These are phyloP conservation scores for Ditylenchus dipsaci DNA, from an alignment of 1,140 invertebrate genomes.

Conservation along the genomic window DNA sequence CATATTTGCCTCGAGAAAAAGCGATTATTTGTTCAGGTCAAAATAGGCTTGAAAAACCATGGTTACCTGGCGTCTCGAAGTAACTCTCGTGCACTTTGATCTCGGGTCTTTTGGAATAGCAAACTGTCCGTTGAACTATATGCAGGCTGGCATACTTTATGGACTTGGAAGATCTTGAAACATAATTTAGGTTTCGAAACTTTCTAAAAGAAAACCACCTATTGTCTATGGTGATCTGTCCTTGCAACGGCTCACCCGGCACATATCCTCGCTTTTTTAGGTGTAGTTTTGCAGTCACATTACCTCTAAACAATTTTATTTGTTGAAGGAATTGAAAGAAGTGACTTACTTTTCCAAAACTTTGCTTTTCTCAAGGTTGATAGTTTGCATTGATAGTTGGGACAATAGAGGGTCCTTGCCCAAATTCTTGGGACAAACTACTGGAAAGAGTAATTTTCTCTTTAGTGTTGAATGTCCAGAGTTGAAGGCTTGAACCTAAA, in stretches of 20 bases:
- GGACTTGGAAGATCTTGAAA: conserved; percentile 23
- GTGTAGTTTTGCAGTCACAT: neutral
- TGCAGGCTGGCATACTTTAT: conserved; percentile 22
- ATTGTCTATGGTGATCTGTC: conserved; percentile 25
- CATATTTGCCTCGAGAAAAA: too few relatives aligned
- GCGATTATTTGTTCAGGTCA: too few relatives aligned
- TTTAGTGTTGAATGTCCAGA: conserved; percentile 4
- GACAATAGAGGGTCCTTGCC: neutral
- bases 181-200: neutral
- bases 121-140: conserved; percentile 21
- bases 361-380: neutral
- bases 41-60: conserved; percentile 3
- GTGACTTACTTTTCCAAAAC: neutral
- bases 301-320: conserved; percentile 2
- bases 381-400: neutral
- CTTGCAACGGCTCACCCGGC: conserved; percentile 20
- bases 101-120: conserved; percentile 29
- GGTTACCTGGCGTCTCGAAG: conserved; percentile 11
- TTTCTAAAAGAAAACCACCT: too few relatives aligned
- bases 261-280: conserved; percentile 18
- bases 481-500: conserved; percentile 21
- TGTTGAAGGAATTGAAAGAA: neutral
- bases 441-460: conserved; percentile 22
- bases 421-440: conserved; percentile 18
- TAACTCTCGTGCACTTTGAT: conserved; percentile 25